Percentiles rank a stretch among this genome's conserved stretches.
Evolutionary conservation across 2,113 vertebrate genomes (phyloP).

Genomic region (Clarias gariepinus): DNA sequence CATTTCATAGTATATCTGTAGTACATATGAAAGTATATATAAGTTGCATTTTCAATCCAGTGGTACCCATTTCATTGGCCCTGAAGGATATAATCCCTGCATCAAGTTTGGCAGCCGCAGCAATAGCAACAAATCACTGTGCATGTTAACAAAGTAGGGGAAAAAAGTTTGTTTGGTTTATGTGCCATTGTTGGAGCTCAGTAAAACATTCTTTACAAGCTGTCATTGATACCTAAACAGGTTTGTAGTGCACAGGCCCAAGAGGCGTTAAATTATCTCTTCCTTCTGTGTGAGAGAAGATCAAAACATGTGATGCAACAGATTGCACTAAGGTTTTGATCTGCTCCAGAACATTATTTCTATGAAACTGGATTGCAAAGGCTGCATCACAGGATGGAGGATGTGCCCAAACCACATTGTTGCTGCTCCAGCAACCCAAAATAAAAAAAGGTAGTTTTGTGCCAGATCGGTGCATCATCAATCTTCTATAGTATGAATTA

Average conservation of each 20-base stretch:
- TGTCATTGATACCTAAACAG: not conserved
- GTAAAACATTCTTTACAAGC: not conserved
- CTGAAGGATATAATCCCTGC: not conserved
- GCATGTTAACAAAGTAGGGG: not conserved
- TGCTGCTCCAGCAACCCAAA: not conserved
- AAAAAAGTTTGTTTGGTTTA: not conserved
- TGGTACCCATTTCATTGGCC: not conserved
- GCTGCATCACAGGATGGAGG: not conserved
- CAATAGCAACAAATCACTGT: not conserved
- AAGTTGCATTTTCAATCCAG: not conserved
- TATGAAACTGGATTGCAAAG: not conserved
- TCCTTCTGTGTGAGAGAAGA: not conserved
- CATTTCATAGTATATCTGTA: not conserved
- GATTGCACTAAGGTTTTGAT: not conserved
- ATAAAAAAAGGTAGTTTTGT: not conserved
- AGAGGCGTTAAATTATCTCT: not conserved
- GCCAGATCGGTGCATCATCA: not conserved
- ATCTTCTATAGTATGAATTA: not conserved
- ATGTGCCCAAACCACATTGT: not conserved
- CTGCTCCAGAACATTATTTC: not conserved
- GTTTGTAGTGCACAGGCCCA: not conserved
- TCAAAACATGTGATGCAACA: constrained; percentile 1
- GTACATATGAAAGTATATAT: not conserved
- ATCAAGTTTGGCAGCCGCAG: not conserved
- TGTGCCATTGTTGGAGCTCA: not conserved